A percentile compares a stretch with the other conserved stretches of the same genome.
Evolutionary conservation across 1,140 invertebrate genomes (phyloP).

Genomic region (Aradophagus sp.): DNA sequence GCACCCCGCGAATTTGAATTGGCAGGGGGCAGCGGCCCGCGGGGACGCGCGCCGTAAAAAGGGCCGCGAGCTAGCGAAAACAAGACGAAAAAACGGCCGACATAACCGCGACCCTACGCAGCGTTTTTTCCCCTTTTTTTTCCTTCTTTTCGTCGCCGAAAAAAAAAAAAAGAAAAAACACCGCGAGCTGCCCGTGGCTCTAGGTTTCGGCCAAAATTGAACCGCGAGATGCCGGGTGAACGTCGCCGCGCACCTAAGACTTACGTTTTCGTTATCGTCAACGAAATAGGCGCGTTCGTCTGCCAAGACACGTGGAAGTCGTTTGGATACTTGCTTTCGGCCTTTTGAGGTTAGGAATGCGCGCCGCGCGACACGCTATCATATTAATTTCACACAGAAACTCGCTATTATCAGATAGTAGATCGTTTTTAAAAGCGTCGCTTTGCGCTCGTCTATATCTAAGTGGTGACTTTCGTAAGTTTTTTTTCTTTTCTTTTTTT

Average conservation of each 20-base stretch:
- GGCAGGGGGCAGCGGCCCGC: too few species aligned
- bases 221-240: too few species aligned
- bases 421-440: constrained; percentile 2
- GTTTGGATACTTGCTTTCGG: background rate
- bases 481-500: too few species aligned
- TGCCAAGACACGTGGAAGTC: constrained; percentile 19
- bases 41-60: too few species aligned
- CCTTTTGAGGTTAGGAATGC: constrained; percentile 27
- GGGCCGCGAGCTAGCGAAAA: background rate
- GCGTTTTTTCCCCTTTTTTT: too few species aligned
- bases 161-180: background rate
- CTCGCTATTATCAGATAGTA: constrained; percentile 3
- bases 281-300: background rate
- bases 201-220: too few species aligned
- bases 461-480: background rate
- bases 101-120: background rate
- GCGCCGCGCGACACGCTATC: constrained; percentile 1
- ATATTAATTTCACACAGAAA: constrained; percentile 4
- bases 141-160: background rate
- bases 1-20: too few species aligned
- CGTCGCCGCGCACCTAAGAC: too few species aligned
- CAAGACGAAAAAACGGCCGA: background rate
- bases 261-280: background rate
- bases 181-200: too few species aligned
- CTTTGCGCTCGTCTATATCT: background rate